These are phyloP conservation scores for Tachysurus vachellii DNA, from an alignment of 2,113 vertebrate genomes.

Conservation along the genomic window DNA sequence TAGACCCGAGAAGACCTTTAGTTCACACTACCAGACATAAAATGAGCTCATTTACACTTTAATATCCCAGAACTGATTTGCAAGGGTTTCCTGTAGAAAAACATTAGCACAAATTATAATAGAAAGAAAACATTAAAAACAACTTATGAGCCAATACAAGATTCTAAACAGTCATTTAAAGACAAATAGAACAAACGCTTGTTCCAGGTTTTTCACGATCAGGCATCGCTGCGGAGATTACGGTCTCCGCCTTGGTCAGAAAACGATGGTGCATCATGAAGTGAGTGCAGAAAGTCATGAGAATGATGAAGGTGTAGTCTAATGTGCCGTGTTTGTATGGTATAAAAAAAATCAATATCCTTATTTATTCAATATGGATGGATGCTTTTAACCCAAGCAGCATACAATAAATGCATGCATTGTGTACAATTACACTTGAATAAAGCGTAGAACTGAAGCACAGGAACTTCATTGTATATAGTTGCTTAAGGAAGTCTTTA, in stretches of 20 bases:
- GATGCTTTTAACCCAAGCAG: no score
- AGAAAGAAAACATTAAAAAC: not conserved
- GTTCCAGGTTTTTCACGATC: not conserved
- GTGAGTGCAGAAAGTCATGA: not conserved
- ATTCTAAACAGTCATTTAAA: not conserved
- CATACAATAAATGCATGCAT: no score
- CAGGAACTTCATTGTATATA: no score
- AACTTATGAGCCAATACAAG: not conserved
- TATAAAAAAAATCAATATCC: no score
- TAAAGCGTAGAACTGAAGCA: no score
- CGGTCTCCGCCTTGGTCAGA: not conserved
- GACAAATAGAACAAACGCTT: not conserved
- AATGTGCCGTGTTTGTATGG: no score
- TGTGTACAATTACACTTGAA: no score
- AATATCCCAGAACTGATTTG: not conserved
- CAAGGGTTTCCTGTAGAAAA: not conserved
- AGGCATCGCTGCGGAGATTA: not conserved
- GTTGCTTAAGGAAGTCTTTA: no score
- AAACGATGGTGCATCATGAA: constrained; percentile 16
- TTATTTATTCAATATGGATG: not conserved
- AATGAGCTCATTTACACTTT: not conserved
- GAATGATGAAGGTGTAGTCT: constrained; percentile 16
- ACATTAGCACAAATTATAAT: not conserved
- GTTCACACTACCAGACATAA: not conserved
- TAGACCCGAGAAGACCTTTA: no score